A percentile compares a stretch with the other conserved stretches of the same genome.
Evolutionary conservation across 2,113 vertebrate genomes (phyloP).

Genomic region (Brienomyrus longianalis): DNA sequence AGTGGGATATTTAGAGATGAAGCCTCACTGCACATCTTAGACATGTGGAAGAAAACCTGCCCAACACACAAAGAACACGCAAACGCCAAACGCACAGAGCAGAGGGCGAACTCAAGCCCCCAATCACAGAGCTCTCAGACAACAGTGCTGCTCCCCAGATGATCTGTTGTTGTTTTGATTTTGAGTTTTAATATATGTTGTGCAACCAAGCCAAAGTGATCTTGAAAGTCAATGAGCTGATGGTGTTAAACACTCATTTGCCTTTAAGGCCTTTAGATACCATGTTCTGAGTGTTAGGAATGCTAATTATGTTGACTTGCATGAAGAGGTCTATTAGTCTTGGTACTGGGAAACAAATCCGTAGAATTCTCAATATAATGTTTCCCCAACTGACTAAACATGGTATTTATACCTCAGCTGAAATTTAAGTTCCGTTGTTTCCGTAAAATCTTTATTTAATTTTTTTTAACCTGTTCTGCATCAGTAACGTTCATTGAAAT

Average conservation of each 20-base stretch:
- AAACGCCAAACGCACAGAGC: neutral
- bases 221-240: neutral
- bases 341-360: neutral
- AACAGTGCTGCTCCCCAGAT: neutral
- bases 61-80: neutral
- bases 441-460: neutral
- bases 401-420: neutral
- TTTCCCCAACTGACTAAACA: neutral
- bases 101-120: neutral
- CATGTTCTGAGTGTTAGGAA: neutral
- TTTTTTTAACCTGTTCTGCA: neutral
- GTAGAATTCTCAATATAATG: neutral
- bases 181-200: neutral
- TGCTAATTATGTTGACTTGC: neutral
- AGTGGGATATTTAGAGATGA: neutral
- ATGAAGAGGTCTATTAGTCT: neutral
- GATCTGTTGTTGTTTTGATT: neutral
- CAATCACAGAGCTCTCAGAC: neutral
- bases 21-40: neutral
- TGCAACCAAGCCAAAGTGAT: neutral
- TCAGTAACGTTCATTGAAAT: neutral
- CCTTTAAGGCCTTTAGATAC: neutral
- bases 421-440: neutral
- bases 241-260: neutral
- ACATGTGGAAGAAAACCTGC: neutral